Base-by-base conservation (phyloP, 53 echinoderm and acorn worm species). In the Stichopus horrens region DNA sequence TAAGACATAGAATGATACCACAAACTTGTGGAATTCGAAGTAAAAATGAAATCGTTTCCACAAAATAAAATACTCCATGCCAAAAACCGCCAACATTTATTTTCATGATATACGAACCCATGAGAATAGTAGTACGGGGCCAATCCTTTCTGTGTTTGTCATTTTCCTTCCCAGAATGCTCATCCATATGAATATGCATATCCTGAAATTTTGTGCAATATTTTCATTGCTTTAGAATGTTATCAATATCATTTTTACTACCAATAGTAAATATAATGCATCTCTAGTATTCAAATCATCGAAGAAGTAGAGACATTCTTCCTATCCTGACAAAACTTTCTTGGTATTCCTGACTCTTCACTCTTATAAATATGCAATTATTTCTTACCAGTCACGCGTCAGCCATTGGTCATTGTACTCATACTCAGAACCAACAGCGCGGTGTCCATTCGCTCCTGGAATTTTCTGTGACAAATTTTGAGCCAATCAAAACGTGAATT, bases 91-190 rank as follows among this genome's bases (percentile, higher is more conserved):
- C 37, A 37, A 37, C 2, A 37, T 37, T 37, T 37, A 37, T 2
- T 37, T 37, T 37, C 37, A 37, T 37, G 2, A 37, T 37, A 37
- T 37, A 37, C 37, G 37, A 37, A 37, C 37, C 37, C 37, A 37
- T 37, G 37, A 37, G 37, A 37, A 37, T 37, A 37, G 37, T 37
- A 37, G 37, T 37, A 37, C 1, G 37, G 37, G 1, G 37, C 37
- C 37, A 0, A 37, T 37, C 37, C 37, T 37, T 37, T 37, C 37
- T 37, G 37, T 37, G 37, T 37, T 94, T 89, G 96, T 92, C 96
- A 96, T 96, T 83, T 96, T 96, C 91, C 86, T 86, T 86, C 86
- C 86, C 86, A 59, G 9, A 22, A 52, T 86, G 52, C 86, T 23
- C 51, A 7, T 52, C 0, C 0, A 58, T 23, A 86, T 86, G 71